Conservation (phyloP, 2,888 invertebrate genomes). For the Oligia latruncula region DNA sequence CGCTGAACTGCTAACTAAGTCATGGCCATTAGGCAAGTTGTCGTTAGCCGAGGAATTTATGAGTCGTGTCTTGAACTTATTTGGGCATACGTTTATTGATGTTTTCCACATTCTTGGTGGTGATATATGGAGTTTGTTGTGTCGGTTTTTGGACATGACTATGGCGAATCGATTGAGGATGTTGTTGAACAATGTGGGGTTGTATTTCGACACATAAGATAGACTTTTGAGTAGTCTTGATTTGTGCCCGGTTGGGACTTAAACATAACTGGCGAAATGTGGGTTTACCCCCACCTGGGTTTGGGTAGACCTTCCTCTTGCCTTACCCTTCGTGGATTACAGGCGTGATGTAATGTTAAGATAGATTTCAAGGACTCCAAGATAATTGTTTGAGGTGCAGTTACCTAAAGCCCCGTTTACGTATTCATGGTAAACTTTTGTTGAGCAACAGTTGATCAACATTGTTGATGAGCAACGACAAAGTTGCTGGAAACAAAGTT, state of each 20-base stretch:
- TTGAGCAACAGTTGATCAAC: too few relatives aligned
- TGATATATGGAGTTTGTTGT: slow-evolving; percentile 18
- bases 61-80: slow-evolving; percentile 34
- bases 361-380: neutral
- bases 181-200: neutral
- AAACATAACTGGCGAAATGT: too few relatives aligned
- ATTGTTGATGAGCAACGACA: too few relatives aligned
- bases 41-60: slow-evolving; percentile 27
- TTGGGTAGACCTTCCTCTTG: too few relatives aligned
- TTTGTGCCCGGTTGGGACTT: too few relatives aligned
- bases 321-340: too few relatives aligned
- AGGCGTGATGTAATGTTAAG: too few relatives aligned
- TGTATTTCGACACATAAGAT: neutral
- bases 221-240: neutral
- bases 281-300: too few relatives aligned
- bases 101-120: slow-evolving; percentile 42
- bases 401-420: too few relatives aligned
- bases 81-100: slow-evolving; percentile 34
- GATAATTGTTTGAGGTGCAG: too few relatives aligned
- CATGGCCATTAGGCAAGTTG: slow-evolving; percentile 60
- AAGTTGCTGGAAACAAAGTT: too few relatives aligned
- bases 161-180: neutral
- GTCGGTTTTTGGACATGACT: neutral
- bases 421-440: too few relatives aligned
- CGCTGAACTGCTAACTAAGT: slow-evolving; percentile 66